These are phyloP conservation scores for Muscicapa striata DNA, from an alignment of 2,797 vertebrate genomes.

Conservation along the genomic window DNA sequence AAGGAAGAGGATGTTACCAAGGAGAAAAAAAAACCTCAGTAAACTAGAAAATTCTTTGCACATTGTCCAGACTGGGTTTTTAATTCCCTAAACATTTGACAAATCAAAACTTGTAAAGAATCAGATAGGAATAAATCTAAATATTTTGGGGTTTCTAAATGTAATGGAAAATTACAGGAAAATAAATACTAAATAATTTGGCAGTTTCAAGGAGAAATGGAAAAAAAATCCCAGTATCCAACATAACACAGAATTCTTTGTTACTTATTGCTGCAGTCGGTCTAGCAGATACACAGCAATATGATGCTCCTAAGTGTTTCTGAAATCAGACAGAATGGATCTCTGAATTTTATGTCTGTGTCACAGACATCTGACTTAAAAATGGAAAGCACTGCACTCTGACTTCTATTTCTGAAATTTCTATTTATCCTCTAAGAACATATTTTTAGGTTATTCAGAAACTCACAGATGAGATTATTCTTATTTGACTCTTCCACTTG, in stretches of 20 bases:
- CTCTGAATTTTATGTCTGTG: neutral
- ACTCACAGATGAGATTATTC: neutral
- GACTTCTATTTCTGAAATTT: slow-evolving; percentile 22
- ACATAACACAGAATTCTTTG: neutral
- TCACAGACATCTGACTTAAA: neutral
- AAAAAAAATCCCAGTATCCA: neutral
- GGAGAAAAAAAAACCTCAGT: neutral
- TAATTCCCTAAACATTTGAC: neutral
- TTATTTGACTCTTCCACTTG: neutral
- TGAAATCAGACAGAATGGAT: neutral
- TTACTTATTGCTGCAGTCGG: neutral
- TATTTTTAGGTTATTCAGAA: slow-evolving; percentile 13
- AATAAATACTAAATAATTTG: neutral
- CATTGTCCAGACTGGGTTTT: neutral
- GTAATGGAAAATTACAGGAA: neutral
- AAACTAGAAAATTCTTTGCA: neutral
- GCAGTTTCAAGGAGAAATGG: neutral
- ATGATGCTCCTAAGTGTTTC: neutral
- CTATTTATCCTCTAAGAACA: neutral
- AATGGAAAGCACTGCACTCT: neutral
- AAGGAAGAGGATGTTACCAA: neutral
- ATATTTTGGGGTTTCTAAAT: neutral
- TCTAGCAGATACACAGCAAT: neutral
- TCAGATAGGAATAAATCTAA: neutral
- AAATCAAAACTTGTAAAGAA: neutral